Base-by-base conservation (phyloP, 2,888 invertebrate genomes). In the Pocota personata region DNA sequence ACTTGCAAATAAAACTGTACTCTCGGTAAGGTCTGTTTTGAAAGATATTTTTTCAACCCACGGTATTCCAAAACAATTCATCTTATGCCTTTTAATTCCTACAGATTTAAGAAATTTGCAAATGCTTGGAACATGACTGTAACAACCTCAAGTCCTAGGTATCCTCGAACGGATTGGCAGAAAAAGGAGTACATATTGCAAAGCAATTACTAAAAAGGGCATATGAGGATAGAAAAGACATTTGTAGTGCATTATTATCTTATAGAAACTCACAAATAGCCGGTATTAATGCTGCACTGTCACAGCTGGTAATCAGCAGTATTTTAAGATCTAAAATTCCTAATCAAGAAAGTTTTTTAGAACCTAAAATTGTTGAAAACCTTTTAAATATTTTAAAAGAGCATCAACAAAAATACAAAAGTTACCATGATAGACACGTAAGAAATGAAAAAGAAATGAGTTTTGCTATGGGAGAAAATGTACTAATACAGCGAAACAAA, bases 151-250 rank as follows among this genome's bases (percentile, higher is more conserved):
- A 55, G 55, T 12, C 55, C 55, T 30, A 30, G 30, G 55, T 55
- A 55, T 55, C 55, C 55, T 55, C 57, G 35, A 35, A 37, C 21
- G 57, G 57, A 21, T 55, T 55, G 16, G 55, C 55, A 16, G 55
- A 55, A 55, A 55, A 55, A 16, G 30, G 55, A 8, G 32, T 55
- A 7, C 30, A 58, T 21, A 58, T 21, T n/a, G 35, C 58, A 21
- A 58, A 58, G n/a, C 58, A 58, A 40, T 40, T 60, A 24, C 37
- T 58, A 7, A 37, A 37, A 21, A 58, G 24, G n/a, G n/a, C 58
- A 21, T 21, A 37, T 40, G 60, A 60, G 14, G 60, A 60, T n/a
- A 60, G 21, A 14, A 60, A 60, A 24, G 40, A 40, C n/a, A 58
- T 58, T 21, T 50, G 12, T 50, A 50, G 48, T 50, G 48, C 48